A percentile compares a stretch with the other conserved stretches of the same genome.
Conservation (phyloP, 2,888 invertebrate species). For the Apomyelois bistriatella region DNA sequence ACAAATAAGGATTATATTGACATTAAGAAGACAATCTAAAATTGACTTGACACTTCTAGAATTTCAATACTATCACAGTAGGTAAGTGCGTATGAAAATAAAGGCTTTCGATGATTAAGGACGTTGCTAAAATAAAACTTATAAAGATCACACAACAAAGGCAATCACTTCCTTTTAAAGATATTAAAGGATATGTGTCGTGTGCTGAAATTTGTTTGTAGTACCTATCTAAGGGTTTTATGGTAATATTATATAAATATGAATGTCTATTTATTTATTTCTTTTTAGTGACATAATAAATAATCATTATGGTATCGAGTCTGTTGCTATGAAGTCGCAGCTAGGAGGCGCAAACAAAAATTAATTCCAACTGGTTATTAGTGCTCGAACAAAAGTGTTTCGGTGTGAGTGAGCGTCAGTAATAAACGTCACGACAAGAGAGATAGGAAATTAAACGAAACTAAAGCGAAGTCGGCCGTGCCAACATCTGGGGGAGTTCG, state of each 20-base stretch:
- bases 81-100: no score
- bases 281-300: no score
- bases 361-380: slow-evolving; percentile 72
- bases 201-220: no score
- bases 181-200: no score
- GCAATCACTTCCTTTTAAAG: no score
- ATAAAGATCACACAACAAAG: no score
- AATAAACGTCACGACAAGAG: slow-evolving; percentile 72
- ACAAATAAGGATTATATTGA: neutral
- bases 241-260: no score
- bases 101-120: no score
- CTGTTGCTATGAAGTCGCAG: neutral
- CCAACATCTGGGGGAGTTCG: slow-evolving; percentile 58
- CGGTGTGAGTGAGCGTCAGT: slow-evolving; percentile 54
- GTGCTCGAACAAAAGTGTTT: slow-evolving; percentile 59
- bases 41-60: neutral
- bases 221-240: no score
- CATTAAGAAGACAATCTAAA: neutral
- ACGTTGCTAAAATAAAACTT: no score
- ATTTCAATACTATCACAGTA: no score
- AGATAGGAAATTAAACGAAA: slow-evolving; percentile 77
- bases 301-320: neutral
- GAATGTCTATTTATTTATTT: no score
- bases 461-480: slow-evolving; percentile 67
- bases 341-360: slow-evolving; percentile 56